A percentile compares a stretch with the other conserved stretches of the same genome.
These are phyloP conservation scores for Callipepla squamata DNA, from an alignment of 2,113 vertebrate species.

Conservation along the genomic window DNA sequence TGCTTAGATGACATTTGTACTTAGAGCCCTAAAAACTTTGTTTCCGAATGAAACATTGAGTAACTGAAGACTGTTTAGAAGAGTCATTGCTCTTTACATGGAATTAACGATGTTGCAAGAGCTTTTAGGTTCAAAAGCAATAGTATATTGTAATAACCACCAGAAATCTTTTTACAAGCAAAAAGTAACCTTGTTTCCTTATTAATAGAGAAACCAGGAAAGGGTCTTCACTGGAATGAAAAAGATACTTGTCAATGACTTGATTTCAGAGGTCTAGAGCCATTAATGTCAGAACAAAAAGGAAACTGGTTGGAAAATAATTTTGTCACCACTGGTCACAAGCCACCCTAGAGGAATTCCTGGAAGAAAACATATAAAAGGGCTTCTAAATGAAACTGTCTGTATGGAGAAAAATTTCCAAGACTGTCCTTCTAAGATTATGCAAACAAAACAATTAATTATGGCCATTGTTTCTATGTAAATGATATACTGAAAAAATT, in stretches of 20 bases:
- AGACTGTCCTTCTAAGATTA: background rate
- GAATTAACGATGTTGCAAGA: constrained; percentile 51
- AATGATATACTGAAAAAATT: background rate
- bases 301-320: background rate
- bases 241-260: background rate
- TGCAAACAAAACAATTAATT: background rate
- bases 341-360: background rate
- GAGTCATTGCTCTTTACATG: constrained; percentile 10
- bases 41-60: background rate
- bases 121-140: background rate
- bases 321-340: background rate
- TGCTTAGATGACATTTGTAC: constrained; percentile 40
- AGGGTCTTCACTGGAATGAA: background rate
- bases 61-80: background rate
- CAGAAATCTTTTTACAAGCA: background rate
- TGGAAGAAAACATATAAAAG: background rate
- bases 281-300: background rate
- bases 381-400: background rate
- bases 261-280: background rate
- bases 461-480: background rate
- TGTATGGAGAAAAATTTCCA: background rate
- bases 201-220: background rate
- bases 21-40: background rate
- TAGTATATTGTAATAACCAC: background rate
- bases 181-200: background rate